Evolutionary conservation across 2,113 vertebrate genomes (phyloP).

Genomic region (Heterocephalus glaber): DNA sequence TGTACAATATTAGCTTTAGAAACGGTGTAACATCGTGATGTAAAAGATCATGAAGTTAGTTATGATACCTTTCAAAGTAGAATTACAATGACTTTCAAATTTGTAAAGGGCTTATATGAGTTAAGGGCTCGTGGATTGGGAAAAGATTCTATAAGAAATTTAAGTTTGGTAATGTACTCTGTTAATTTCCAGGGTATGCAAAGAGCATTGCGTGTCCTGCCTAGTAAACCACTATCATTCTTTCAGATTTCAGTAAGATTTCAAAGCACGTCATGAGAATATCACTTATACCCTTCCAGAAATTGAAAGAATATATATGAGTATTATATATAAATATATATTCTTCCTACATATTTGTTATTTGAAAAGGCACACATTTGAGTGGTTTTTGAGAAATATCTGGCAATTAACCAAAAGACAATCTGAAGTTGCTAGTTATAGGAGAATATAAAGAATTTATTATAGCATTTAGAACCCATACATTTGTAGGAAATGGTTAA

Average conservation of each 20-base stretch:
- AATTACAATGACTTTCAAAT: background rate
- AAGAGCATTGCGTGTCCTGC: background rate
- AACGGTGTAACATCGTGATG: background rate
- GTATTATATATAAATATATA: no score
- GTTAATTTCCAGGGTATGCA: background rate
- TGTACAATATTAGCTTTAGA: constrained; percentile 2
- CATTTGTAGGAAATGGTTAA: background rate
- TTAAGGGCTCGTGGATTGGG: background rate
- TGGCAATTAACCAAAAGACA: background rate
- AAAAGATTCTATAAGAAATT: background rate
- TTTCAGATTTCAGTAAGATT: background rate
- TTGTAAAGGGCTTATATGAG: background rate
- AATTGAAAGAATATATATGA: background rate
- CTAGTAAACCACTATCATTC: background rate
- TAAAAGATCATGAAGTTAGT: background rate
- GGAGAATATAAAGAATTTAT: background rate
- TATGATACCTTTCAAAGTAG: background rate
- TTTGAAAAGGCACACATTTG: background rate
- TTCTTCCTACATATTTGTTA: background rate
- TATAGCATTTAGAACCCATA: background rate
- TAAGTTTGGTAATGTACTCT: background rate
- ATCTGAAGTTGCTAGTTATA: background rate
- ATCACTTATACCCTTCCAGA: background rate
- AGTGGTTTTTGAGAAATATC: background rate
- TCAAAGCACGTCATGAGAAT: background rate